These are phyloP conservation scores for Stegophylla sp. DNA, from an alignment of 2,888 invertebrate species.

Conservation along the genomic window DNA sequence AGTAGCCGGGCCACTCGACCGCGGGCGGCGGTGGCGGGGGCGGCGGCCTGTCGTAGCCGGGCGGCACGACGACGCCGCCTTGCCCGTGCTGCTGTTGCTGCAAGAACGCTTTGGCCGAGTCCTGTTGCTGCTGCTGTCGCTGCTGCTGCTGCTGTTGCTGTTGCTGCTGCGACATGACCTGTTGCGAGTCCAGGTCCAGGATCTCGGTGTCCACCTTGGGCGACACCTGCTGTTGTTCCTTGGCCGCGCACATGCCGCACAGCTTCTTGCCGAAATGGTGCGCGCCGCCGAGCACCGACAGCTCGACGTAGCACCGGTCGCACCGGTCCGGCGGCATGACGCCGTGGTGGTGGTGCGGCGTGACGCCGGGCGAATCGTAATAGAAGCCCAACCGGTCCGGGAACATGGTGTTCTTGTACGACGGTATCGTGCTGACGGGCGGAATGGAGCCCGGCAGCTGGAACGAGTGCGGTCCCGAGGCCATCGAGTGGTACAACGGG, in stretches of 20 bases:
- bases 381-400: conserved; percentile 51
- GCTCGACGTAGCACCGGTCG: conserved; percentile 64
- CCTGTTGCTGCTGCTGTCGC: conserved; percentile 62
- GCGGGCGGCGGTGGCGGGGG: conserved; percentile 35
- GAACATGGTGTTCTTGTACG: conserved; percentile 56
- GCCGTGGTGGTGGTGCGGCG: conserved; percentile 25
- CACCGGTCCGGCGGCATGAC: conserved; percentile 46
- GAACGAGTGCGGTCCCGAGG: conserved; percentile 58
- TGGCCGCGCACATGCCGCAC: conserved; percentile 58
- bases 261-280: conserved; percentile 63
- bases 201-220: conserved; percentile 77
- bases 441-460: conserved; percentile 58
- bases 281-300: conserved; percentile 62
- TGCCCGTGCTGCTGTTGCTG: conserved; percentile 65
- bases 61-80: conserved; percentile 49
- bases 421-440: conserved; percentile 56
- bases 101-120: conserved; percentile 65
- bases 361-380: conserved; percentile 49
- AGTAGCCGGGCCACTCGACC: conserved; percentile 55
- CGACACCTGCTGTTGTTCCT: conserved; percentile 63
- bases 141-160: conserved; percentile 64
- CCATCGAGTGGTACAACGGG: conserved; percentile 56
- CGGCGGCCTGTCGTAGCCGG: conserved; percentile 60
- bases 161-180: conserved; percentile 67
- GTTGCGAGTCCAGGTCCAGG: conserved; percentile 86